A percentile compares a stretch with the other conserved stretches of the same genome.
These are phyloP conservation scores for Azemiops feae DNA, from an alignment of 2,113 vertebrate species.

Conservation along the genomic window DNA sequence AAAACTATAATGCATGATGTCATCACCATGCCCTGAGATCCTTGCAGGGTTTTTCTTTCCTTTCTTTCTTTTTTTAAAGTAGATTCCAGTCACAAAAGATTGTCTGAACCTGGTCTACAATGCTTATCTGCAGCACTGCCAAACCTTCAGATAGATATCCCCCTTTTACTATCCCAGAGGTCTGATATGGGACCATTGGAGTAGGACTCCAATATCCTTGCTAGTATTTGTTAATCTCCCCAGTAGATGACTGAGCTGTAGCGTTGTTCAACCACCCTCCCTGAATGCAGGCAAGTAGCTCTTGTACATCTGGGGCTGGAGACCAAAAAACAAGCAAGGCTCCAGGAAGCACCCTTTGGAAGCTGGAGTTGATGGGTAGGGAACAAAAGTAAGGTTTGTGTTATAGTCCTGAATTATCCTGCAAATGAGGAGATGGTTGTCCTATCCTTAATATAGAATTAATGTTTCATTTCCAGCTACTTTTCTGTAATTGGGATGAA, in stretches of 20 bases:
- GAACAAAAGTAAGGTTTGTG: not conserved
- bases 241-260: not conserved
- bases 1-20: not conserved
- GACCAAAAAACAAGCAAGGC: not conserved
- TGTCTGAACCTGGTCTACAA: not conserved
- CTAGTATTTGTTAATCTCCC: not conserved
- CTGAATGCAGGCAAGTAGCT: not conserved
- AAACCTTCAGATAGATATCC: not conserved
- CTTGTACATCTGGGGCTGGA: not conserved
- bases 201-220: not conserved
- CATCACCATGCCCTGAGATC: not conserved
- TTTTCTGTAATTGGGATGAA: not conserved
- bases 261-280: not conserved
- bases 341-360: not conserved
- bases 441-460: not conserved
- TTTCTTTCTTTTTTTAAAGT: not conserved
- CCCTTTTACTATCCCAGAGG: not conserved
- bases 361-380: not conserved
- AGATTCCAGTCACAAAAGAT: not conserved
- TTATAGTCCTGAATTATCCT: not conserved
- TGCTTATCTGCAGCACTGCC: not conserved
- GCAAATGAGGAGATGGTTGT: not conserved
- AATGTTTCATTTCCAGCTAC: not conserved
- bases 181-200: not conserved
- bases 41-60: not conserved